Conservation (phyloP, 2,888 invertebrate species). For the Hanleya hanleyi region DNA sequence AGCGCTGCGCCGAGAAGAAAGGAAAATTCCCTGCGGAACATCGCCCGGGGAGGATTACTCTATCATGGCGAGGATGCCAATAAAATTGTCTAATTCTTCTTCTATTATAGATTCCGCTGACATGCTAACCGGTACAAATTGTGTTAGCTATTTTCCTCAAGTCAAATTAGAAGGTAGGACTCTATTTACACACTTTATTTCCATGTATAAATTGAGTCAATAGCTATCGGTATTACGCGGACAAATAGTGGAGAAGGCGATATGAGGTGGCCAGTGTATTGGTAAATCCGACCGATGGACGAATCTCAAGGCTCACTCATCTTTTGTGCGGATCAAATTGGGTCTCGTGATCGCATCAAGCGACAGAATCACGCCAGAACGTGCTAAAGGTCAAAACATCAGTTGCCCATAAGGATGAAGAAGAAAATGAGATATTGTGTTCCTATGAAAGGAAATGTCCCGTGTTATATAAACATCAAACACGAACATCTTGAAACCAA, state of each 20-base stretch:
- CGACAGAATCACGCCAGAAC: not conserved
- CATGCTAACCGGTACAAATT: conserved; percentile 9
- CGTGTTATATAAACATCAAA: no score
- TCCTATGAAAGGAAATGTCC: no score
- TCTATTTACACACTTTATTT: conserved; percentile 17
- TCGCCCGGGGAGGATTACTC: not conserved
- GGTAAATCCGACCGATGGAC: not conserved
- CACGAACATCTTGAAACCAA: no score
- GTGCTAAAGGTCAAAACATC: not conserved
- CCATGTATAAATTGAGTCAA: conserved; percentile 14
- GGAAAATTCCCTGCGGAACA: conserved; percentile 1
- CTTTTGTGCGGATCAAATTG: not conserved
- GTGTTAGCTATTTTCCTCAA: conserved; percentile 13
- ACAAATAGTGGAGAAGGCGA: not conserved
- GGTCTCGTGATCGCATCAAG: not conserved
- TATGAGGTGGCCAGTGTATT: not conserved
- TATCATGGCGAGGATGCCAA: not conserved
- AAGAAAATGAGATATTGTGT: no score
- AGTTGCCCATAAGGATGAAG: not conserved
- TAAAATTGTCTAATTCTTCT: conserved; percentile 17
- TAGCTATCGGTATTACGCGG: not conserved
- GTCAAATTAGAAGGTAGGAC: conserved; percentile 10
- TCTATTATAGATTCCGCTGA: conserved; percentile 10
- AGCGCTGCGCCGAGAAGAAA: not conserved
- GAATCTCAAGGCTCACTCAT: not conserved